Conservation (phyloP, 2,113 vertebrate species). For the Patagioenas fasciata region DNA sequence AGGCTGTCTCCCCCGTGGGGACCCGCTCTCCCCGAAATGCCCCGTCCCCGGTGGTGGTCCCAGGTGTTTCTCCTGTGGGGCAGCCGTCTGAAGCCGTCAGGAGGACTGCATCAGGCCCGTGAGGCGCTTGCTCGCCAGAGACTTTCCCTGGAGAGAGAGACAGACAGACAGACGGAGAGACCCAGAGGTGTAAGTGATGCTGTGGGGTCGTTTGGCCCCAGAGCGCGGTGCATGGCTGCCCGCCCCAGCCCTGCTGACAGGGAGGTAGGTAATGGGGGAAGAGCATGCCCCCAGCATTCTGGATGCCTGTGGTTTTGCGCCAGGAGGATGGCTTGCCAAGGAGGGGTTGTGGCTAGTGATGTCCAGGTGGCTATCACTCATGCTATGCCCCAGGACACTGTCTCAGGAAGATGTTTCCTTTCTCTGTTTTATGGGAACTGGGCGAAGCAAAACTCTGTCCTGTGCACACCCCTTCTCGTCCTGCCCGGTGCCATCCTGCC, state of each 20-base stretch:
- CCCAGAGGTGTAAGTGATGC: not conserved
- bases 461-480: rapidly evolving
- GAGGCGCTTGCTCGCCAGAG: constrained; percentile 92
- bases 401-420: not conserved
- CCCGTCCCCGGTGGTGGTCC: constrained; percentile 31
- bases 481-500: not conserved
- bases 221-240: rapidly evolving
- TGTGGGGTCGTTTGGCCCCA: not conserved
- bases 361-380: not conserved
- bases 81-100: constrained; percentile 74
- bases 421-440: not conserved
- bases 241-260: rapidly evolving
- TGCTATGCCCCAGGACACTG: not conserved
- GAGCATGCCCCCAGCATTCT: not conserved
- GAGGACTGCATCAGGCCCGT: constrained; percentile 97
- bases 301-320: not conserved
- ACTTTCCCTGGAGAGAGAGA: constrained; percentile 86
- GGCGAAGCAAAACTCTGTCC: not conserved
- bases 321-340: not conserved
- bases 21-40: constrained; percentile 53
- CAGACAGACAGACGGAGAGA: constrained; percentile 28
- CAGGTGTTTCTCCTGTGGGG: constrained; percentile 29
- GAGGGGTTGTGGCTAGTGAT: not conserved
- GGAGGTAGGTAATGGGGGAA: rapidly evolving
- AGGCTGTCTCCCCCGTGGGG: constrained; percentile 32